These are phyloP conservation scores for Hirundichthys speculiger DNA, from an alignment of 2,113 vertebrate genomes.

Conservation along the genomic window DNA sequence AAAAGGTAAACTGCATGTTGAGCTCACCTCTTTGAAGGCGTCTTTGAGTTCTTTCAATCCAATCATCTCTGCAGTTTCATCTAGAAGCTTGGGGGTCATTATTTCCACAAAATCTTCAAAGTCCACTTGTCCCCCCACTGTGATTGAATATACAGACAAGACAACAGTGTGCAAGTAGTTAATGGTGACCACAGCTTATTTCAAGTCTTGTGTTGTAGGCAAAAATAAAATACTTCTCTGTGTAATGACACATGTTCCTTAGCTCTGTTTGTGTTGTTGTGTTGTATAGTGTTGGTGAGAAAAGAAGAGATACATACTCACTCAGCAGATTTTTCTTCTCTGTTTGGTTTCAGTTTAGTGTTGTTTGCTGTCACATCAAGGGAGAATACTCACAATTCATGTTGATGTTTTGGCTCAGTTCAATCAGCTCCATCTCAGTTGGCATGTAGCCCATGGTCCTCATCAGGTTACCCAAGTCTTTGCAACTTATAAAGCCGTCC, in stretches of 20 bases:
- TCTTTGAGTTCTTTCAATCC: conserved; percentile 88
- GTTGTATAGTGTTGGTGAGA: too few species aligned
- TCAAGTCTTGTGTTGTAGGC: too few species aligned
- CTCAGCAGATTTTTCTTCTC: too few species aligned
- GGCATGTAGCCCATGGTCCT: conserved; percentile 99
- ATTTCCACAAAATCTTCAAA: conserved; percentile 88
- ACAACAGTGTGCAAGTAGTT: neutral
- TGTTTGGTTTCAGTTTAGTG: too few species aligned
- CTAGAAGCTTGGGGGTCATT: conserved; percentile 88
- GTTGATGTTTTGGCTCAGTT: conserved; percentile 96
- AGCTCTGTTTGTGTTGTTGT: too few species aligned
- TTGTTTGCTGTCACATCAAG: neutral
- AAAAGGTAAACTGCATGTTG: neutral
- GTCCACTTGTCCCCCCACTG: conserved; percentile 87
- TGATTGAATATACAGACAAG: neutral
- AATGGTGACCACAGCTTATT: too few species aligned
- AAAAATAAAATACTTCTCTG: too few species aligned
- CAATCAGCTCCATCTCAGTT: conserved; percentile 98
- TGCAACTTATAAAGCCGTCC: conserved; percentile 94
- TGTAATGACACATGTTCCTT: too few species aligned
- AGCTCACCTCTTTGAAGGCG: conserved; percentile 86
- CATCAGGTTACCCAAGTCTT: conserved; percentile 97
- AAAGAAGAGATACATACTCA: too few species aligned
- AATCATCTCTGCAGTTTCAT: conserved; percentile 89
- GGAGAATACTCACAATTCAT: conserved; percentile 89